Conservation (phyloP, 1,140 invertebrate species). For the Lasaia peninsularis region DNA sequence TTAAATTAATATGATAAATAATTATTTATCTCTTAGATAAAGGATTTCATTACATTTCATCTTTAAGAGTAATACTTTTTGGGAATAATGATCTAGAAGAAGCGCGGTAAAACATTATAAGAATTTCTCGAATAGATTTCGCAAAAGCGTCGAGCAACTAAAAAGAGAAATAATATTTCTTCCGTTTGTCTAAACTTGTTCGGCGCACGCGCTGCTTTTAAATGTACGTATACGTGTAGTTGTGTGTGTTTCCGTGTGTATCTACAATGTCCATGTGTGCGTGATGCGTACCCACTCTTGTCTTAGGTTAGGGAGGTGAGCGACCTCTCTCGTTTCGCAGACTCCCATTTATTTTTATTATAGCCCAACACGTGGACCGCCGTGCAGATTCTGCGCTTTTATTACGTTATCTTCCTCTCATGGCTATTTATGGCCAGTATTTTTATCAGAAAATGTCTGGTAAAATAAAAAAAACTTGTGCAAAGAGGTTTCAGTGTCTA, state of each 20-base stretch:
- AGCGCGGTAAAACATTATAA: constrained; percentile 2
- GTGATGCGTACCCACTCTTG: constrained; percentile 67
- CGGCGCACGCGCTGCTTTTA: constrained; percentile 56
- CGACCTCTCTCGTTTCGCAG: constrained; percentile 67
- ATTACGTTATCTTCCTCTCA: constrained; percentile 54
- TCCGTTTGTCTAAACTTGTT: constrained; percentile 75
- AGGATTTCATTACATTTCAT: too few relatives aligned
- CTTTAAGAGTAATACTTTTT: neutral
- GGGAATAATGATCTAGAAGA: neutral
- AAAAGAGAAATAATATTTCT: constrained; percentile 75
- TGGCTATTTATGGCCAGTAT: constrained; percentile 9
- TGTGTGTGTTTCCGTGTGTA: constrained; percentile 33
- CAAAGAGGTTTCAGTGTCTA: constrained; percentile 2
- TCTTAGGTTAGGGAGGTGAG: constrained; percentile 76
- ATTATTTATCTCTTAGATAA: too few relatives aligned
- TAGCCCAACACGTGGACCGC: constrained; percentile 62
- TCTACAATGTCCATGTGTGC: constrained; percentile 36
- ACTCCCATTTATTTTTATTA: constrained; percentile 74
- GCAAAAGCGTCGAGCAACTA: constrained; percentile 44
- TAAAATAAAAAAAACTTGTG: constrained; percentile 5
- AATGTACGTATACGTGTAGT: constrained; percentile 35
- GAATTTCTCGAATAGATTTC: constrained; percentile 12
- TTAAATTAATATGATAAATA: too few relatives aligned
- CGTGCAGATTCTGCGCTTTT: constrained; percentile 46
- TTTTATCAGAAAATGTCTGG: neutral